Percentiles rank a stretch among this genome's conserved stretches.
These are phyloP conservation scores for Trichosurus vulpecula DNA, from an alignment of 2,797 vertebrate species.

Conservation along the genomic window DNA sequence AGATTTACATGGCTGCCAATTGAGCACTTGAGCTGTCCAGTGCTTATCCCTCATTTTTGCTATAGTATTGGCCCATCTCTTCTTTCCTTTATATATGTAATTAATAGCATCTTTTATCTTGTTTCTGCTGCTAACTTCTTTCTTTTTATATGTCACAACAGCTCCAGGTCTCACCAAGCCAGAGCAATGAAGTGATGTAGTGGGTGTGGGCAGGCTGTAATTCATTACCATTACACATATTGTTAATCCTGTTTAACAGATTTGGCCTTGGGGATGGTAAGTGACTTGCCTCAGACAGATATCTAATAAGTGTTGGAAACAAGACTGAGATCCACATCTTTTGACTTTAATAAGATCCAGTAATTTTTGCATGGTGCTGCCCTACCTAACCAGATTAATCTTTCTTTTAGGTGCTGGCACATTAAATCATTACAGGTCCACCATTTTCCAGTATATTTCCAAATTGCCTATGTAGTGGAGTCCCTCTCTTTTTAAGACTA, in stretches of 20 bases:
- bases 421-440: slow-evolving; percentile 61
- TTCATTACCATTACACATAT: not conserved
- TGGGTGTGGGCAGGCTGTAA: not conserved
- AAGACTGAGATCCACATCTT: not conserved
- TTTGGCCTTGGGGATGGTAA: not conserved
- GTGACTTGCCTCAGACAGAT: not conserved
- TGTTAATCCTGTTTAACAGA: not conserved
- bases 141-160: not conserved
- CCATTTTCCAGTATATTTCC: slow-evolving; percentile 52
- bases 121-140: not conserved
- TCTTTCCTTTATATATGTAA: not conserved
- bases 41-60: not conserved
- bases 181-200: not conserved
- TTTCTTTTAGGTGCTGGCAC: slow-evolving; percentile 59
- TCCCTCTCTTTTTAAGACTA: slow-evolving; percentile 76
- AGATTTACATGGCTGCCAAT: not conserved
- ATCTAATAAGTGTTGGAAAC: not conserved
- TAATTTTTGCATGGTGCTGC: not conserved
- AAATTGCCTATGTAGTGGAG: slow-evolving; percentile 72
- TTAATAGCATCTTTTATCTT: not conserved
- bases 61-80: not conserved
- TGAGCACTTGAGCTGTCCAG: not conserved
- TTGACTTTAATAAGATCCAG: not conserved
- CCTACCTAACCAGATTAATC: not conserved
- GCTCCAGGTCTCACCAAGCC: too few species aligned